These are phyloP conservation scores for Tetanocera ferruginea DNA, from an alignment of 2,888 invertebrate species.

Conservation along the genomic window DNA sequence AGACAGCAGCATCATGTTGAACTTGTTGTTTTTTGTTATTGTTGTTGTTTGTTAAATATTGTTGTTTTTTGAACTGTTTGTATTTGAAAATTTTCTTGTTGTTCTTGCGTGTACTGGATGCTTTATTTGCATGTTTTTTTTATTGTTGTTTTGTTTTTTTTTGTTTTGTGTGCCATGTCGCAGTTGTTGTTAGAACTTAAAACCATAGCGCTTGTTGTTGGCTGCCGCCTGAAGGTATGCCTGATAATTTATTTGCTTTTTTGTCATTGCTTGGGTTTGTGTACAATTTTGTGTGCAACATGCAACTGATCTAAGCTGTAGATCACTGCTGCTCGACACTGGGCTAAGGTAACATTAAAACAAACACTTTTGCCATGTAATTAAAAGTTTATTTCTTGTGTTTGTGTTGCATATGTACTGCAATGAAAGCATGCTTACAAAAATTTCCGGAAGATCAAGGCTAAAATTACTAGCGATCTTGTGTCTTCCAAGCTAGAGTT, in stretches of 20 bases:
- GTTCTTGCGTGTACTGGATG: neutral
- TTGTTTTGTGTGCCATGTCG: too few species aligned
- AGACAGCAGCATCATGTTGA: neutral
- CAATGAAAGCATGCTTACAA: neutral
- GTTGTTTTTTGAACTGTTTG: constrained; percentile 1
- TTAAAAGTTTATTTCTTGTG: neutral
- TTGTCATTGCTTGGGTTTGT: neutral
- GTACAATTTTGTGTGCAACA: too few species aligned
- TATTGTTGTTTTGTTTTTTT: neutral
- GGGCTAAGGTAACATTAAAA: neutral
- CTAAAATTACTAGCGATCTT: neutral
- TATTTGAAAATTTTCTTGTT: neutral
- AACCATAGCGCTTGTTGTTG: neutral
- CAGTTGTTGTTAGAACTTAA: too few species aligned
- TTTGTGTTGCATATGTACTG: too few species aligned
- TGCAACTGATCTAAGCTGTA: neutral
- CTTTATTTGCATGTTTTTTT: constrained; percentile 15
- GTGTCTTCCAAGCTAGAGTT: neutral
- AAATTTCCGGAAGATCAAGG: neutral
- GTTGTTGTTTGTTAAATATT: constrained; percentile 30
- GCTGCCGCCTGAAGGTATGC: neutral
- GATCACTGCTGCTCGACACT: neutral
- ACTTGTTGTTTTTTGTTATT: neutral
- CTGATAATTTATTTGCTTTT: neutral
- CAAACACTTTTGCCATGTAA: neutral